Conservation (phyloP, 2,797 vertebrate genomes). For the Merluccius polli region DNA sequence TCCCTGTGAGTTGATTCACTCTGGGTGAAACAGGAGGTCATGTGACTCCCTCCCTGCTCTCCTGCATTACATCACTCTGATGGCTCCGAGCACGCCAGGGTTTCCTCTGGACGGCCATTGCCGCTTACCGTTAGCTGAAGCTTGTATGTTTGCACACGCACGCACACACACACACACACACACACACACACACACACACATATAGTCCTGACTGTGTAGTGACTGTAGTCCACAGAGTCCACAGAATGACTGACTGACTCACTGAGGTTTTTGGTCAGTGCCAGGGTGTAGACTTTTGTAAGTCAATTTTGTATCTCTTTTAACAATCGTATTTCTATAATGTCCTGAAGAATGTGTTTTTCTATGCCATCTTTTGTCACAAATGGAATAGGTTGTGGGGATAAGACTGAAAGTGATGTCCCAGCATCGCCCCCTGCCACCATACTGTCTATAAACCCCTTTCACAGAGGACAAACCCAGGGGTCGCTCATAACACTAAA, state of each 20-base stretch:
- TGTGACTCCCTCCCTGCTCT: slow-evolving; percentile 50
- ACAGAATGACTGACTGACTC: too few relatives aligned
- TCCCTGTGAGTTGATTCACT: slow-evolving; percentile 22
- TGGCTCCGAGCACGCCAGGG: slow-evolving; percentile 7
- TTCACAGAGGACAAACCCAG: too few relatives aligned
- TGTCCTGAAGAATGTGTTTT: background rate
- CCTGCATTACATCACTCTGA: slow-evolving; percentile 69
- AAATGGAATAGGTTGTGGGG: background rate
- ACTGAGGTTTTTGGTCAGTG: too few relatives aligned
- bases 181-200: slow-evolving; percentile 1
- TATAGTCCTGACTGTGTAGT: background rate
- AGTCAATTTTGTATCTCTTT: background rate
- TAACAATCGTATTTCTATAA: background rate
- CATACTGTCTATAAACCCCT: background rate
- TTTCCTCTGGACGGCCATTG: too few relatives aligned
- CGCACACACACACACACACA: background rate
- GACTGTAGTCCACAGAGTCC: too few relatives aligned
- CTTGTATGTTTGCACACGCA: background rate
- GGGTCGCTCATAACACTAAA: too few relatives aligned
- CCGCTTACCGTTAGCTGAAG: slow-evolving; percentile 2
- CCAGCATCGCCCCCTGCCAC: background rate
- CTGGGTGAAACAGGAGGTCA: slow-evolving; percentile 68
- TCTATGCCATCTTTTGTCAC: background rate
- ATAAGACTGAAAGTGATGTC: background rate
- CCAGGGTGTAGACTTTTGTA: background rate